A percentile compares a stretch with the other conserved stretches of the same genome.
These are phyloP conservation scores for Pyralis farinalis DNA, from an alignment of 2,888 invertebrate species.

Conservation along the genomic window DNA sequence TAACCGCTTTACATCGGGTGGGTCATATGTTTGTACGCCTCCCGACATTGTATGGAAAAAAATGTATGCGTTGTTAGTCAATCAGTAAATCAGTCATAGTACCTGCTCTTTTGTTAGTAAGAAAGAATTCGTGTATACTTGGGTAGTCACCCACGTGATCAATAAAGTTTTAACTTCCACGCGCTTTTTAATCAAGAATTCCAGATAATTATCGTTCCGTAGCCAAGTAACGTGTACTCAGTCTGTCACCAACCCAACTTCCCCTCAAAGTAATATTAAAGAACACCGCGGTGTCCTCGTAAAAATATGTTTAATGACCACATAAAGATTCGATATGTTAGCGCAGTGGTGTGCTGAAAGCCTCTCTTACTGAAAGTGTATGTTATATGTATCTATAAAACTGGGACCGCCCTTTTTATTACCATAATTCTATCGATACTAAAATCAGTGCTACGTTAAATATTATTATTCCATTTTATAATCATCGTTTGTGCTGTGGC, in stretches of 20 bases:
- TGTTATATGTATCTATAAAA: slow-evolving; percentile 60
- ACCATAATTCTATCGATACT: slow-evolving; percentile 51
- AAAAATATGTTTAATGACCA: slow-evolving; percentile 78
- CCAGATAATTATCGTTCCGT: background rate
- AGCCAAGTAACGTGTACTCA: background rate
- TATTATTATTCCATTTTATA: slow-evolving; percentile 31
- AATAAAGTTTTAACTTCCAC: too few relatives aligned
- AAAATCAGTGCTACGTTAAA: slow-evolving; percentile 46
- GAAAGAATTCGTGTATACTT: too few relatives aligned
- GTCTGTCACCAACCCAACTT: slow-evolving; percentile 29
- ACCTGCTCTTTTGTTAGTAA: too few relatives aligned
- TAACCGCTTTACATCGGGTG: too few relatives aligned
- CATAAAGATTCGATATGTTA: slow-evolving; percentile 74
- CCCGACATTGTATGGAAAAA: too few relatives aligned
- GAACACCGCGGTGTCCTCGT: slow-evolving; percentile 69
- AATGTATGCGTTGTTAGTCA: too few relatives aligned
- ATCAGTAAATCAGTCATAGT: too few relatives aligned
- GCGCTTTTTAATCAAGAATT: too few relatives aligned
- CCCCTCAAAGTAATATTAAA: slow-evolving; percentile 60
- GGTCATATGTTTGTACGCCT: too few relatives aligned
- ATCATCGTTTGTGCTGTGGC: slow-evolving; percentile 13
- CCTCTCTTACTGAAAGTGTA: slow-evolving; percentile 48
- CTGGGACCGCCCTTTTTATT: slow-evolving; percentile 63
- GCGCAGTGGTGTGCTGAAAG: slow-evolving; percentile 54
- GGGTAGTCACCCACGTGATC: too few relatives aligned